Conservation (phyloP, 2,888 invertebrate genomes). For the Mayetiola destructor region DNA sequence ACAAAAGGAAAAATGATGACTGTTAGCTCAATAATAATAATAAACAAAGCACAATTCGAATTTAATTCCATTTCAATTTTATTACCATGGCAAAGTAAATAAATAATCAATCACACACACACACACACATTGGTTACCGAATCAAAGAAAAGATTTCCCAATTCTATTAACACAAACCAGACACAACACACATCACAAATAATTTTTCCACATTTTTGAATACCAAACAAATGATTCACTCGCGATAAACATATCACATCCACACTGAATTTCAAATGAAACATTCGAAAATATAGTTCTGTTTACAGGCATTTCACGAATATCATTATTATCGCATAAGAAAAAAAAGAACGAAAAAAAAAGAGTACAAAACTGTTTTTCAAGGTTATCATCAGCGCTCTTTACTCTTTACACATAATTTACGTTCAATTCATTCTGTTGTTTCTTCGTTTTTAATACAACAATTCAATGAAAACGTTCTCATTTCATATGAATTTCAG, state of each 20-base stretch:
- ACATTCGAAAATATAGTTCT: background rate
- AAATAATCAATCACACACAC: background rate
- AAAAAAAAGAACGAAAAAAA: background rate
- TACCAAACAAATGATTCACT: no score
- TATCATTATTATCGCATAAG: no score
- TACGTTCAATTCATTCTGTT: background rate
- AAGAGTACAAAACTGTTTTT: background rate
- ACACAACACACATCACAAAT: background rate
- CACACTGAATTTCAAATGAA: background rate
- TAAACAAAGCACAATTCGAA: no score
- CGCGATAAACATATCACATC: no score
- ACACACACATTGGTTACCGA: background rate
- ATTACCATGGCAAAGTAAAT: background rate
- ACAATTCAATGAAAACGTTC: background rate
- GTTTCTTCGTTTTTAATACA: background rate
- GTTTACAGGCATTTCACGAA: no score
- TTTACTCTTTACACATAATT: background rate
- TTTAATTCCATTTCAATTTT: no score
- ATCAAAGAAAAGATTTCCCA: background rate
- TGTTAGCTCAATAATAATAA: no score
- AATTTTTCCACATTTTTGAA: no score
- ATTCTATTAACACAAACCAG: background rate
- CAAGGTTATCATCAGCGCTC: background rate
- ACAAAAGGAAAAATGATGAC: no score
- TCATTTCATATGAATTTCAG: background rate